Evolutionary conservation across 1,140 invertebrate species (phyloP).

Genomic region (Thaumetopoea pityocampa): DNA sequence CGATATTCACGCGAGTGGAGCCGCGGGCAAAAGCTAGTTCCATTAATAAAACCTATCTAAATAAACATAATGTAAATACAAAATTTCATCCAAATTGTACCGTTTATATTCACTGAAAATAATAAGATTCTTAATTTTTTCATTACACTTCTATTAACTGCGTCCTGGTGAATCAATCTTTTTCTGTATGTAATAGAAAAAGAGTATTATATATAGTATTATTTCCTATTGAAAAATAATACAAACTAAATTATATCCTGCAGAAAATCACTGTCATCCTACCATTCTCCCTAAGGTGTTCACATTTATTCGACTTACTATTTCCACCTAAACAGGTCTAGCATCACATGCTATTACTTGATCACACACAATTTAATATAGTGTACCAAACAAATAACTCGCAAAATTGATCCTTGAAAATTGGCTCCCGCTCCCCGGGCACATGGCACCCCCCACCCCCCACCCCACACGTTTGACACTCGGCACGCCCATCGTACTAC

Average conservation of each 20-base stretch:
- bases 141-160: no score
- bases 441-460: slow-evolving; percentile 39
- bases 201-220: no score
- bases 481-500: slow-evolving; percentile 57
- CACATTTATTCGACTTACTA: no score
- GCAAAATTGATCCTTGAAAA: slow-evolving; percentile 40
- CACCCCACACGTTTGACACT: slow-evolving; percentile 37
- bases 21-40: no score
- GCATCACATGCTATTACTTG: slow-evolving; percentile 24
- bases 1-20: no score
- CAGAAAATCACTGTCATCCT: slow-evolving; percentile 21
- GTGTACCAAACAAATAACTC: slow-evolving; percentile 21
- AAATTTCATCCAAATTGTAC: no score
- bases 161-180: no score
- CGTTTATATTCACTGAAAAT: no score
- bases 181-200: no score
- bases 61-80: no score
- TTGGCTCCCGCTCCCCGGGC: slow-evolving; percentile 37
- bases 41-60: no score
- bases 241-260: slow-evolving; percentile 13
- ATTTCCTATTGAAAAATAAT: slow-evolving; percentile 13
- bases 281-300: slow-evolving; percentile 4
- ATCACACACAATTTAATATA: slow-evolving; percentile 20
- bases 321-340: slow-evolving; percentile 34
- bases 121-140: no score